Percentiles rank a stretch among this genome's conserved stretches.
These are phyloP conservation scores for Carassius carassius DNA, from an alignment of 2,113 vertebrate species.

Conservation along the genomic window DNA sequence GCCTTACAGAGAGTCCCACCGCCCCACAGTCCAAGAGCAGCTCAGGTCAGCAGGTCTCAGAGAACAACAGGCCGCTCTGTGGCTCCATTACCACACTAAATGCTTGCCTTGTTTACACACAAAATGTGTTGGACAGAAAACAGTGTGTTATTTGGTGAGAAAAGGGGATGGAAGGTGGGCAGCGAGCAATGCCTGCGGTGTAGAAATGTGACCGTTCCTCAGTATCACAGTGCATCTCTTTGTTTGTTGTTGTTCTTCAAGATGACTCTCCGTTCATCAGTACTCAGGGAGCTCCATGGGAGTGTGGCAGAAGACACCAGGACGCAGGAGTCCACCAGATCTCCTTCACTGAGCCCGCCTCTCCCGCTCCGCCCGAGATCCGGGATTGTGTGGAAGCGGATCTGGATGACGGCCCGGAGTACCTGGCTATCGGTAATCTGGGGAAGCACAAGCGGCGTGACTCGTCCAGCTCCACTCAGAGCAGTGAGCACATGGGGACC, in stretches of 20 bases:
- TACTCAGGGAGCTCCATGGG: slow-evolving; percentile 65
- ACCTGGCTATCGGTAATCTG: slow-evolving; percentile 92
- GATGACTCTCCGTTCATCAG: slow-evolving; percentile 56
- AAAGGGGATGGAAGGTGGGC: slow-evolving; percentile 6
- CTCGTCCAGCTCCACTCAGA: slow-evolving; percentile 68
- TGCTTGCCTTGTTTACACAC: neutral
- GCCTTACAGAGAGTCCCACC: slow-evolving; percentile 59
- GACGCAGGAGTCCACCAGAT: slow-evolving; percentile 46
- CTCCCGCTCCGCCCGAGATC: slow-evolving; percentile 48
- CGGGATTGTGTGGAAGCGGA: slow-evolving; percentile 79
- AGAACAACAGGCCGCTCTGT: slow-evolving; percentile 28
- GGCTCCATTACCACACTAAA: slow-evolving; percentile 35
- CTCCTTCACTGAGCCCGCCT: slow-evolving; percentile 54
- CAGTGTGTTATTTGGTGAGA: neutral
- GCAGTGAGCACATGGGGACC: slow-evolving; percentile 54
- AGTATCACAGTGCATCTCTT: neutral
- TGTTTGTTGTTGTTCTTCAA: slow-evolving; percentile 43
- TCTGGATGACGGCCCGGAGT: slow-evolving; percentile 90
- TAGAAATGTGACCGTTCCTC: neutral
- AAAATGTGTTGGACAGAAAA: slow-evolving; percentile 11
- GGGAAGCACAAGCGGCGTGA: slow-evolving; percentile 75
- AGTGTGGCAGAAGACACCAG: slow-evolving; percentile 33
- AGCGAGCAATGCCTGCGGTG: neutral
- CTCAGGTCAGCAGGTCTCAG: slow-evolving; percentile 57
- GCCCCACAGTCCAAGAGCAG: slow-evolving; percentile 45